phyloP scores from a whole-genome alignment of 1,140 invertebrate species.

The Drosophila sucinea region DNA sequence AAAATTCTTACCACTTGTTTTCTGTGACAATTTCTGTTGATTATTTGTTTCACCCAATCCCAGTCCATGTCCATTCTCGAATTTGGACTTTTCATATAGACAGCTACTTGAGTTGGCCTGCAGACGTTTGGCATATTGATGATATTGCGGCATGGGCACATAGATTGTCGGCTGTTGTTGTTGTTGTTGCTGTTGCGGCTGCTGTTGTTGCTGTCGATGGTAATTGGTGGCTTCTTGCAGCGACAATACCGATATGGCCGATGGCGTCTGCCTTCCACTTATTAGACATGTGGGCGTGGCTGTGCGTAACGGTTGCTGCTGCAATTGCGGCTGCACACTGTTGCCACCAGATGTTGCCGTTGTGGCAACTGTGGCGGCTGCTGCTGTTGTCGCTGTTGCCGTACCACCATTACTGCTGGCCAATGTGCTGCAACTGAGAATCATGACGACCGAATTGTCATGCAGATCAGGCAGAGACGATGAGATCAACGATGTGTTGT shows the following conservation, averaged over 20 bases:
- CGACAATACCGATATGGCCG: conserved; percentile 71
- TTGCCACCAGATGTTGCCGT: conserved; percentile 28
- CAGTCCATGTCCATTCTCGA: background rate
- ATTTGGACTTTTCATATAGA: conserved; percentile 60
- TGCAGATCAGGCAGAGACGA: conserved; percentile 80
- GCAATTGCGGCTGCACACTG: conserved; percentile 28
- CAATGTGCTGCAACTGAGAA: conserved; percentile 80
- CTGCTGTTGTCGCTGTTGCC: conserved; percentile 32
- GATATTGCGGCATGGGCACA: conserved; percentile 66
- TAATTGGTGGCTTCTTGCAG: conserved; percentile 67
- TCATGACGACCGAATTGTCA: conserved; percentile 80
- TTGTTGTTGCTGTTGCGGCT: conserved; percentile 8
- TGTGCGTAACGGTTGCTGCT: conserved; percentile 61
- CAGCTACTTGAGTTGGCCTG: conserved; percentile 69
- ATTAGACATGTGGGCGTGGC: conserved; percentile 70
- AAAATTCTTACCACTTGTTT: conserved; percentile 42
- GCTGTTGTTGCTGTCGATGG: conserved; percentile 46
- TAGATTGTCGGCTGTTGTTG: conserved; percentile 54
- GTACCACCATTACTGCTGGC: conserved; percentile 58
- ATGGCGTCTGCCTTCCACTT: conserved; percentile 76
- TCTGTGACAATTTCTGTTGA: conserved; percentile 23
- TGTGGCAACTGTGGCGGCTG: conserved; percentile 18
- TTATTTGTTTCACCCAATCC: conserved; percentile 16
- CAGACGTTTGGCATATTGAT: conserved; percentile 66
- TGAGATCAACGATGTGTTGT: conserved; percentile 55